Evolutionary conservation across 2,888 invertebrate species (phyloP), one percentile per base, ranked within the genome.

Genomic region (Gryllus longicercus): DNA sequence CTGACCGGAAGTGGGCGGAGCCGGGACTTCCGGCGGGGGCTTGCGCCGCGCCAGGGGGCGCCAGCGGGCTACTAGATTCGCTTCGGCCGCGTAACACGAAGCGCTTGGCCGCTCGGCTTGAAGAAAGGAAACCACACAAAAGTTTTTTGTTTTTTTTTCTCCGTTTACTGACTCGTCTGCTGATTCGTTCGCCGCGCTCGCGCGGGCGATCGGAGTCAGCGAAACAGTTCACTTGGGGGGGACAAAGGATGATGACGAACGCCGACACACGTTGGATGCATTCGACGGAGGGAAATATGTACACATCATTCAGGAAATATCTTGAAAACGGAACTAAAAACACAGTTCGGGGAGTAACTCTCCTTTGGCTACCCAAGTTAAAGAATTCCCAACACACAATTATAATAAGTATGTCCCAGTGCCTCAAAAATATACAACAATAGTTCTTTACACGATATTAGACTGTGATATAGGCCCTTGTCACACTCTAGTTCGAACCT

Each of bases 51-150:
- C 38, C 38, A 38, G 38, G 38, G 38, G 38, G 38, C 38, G 8
- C 38, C 38, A 38, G 38, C 38, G 38, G 8, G 5, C 38, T 38
- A 1, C 38, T 38, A 38, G 38, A 8, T 38, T 8, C 38, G 38
- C 38, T 38, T 38, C 8, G 38, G 38, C 38, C 38, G 38, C 38
- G 63, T n/a, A 63, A 14, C 16, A 63, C n/a, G 63, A n/a, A 63
- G 63, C 63, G n/a, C 63, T n/a, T n/a, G n/a, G 16, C 63, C 63
- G 63, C 14, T 63, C 63, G n/a, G 16, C 1, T 38, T 63, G 63
- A 63, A 63, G 63, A 63, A 63, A 63, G 63, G 63, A 63, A 63
- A 63, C 63, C 63, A 63, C 63, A 63, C 63, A n/a, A 63, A 63
- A 18, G 14, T 63, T 14, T 63, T 63, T 63, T 21, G 14, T 63